phyloP scores from a whole-genome alignment of 2,113 vertebrate genomes.

The Gila orcuttii region DNA sequence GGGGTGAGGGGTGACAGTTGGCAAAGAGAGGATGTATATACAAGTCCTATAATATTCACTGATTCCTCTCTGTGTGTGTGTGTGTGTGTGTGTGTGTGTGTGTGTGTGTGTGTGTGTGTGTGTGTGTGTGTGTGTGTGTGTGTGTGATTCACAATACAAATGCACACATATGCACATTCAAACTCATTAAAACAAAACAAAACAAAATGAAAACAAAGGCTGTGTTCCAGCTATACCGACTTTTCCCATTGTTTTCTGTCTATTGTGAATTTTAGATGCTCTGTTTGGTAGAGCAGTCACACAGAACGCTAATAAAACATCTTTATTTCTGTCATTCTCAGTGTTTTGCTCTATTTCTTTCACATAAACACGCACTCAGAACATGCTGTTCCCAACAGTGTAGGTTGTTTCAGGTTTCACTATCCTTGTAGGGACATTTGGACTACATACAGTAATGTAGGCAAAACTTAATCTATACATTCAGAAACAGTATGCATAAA shows the following conservation, averaged over 20 bases:
- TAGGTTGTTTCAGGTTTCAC: background rate
- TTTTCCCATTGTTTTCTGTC: background rate
- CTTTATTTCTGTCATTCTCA: background rate
- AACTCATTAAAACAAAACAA: constrained; percentile 22
- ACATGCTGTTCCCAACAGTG: background rate
- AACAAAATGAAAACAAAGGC: background rate
- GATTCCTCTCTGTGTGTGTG: background rate
- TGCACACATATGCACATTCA: constrained; percentile 18
- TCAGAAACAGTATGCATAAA: background rate
- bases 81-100: background rate
- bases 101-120: no score
- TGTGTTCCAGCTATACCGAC: background rate
- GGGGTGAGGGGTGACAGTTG: constrained; percentile 44
- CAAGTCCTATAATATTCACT: constrained; percentile 58
- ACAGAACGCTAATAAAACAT: constrained; percentile 10
- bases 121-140: background rate
- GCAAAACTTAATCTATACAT: constrained; percentile 2
- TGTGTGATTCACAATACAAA: background rate
- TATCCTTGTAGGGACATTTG: background rate
- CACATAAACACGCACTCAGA: background rate
- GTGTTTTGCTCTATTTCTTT: background rate
- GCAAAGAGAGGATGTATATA: constrained; percentile 60
- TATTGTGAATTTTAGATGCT: background rate
- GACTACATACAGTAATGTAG: background rate
- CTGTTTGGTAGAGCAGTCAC: background rate